Conservation (phyloP, 2,797 vertebrate species). For the Siniperca undulata region DNA sequence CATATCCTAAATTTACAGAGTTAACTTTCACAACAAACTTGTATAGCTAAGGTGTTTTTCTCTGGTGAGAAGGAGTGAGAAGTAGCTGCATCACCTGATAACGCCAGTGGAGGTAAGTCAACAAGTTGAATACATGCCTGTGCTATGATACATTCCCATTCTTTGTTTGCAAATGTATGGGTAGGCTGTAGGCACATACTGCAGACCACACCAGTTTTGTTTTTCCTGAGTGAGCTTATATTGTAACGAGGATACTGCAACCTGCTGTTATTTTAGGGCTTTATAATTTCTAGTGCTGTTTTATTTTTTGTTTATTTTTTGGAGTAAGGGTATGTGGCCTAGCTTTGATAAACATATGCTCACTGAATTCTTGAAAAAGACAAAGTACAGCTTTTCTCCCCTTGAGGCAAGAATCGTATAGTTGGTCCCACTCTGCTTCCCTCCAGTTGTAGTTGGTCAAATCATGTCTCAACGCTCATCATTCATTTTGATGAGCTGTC, state of each 20-base stretch:
- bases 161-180: constrained; percentile 67
- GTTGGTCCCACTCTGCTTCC: constrained; percentile 22
- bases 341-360: constrained; percentile 38
- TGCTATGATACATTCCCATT: constrained; percentile 61
- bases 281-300: constrained; percentile 28
- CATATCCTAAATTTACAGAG: constrained; percentile 51
- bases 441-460: constrained; percentile 54
- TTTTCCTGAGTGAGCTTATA: constrained; percentile 68
- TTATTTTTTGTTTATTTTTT: background rate
- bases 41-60: constrained; percentile 72
- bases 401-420: constrained; percentile 40
- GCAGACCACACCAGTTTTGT: constrained; percentile 69
- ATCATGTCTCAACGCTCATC: constrained; percentile 36
- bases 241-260: constrained; percentile 34
- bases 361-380: constrained; percentile 47
- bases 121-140: constrained; percentile 56
- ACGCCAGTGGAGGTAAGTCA: constrained; percentile 42
- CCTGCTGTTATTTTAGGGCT: constrained; percentile 58
- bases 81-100: constrained; percentile 59
- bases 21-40: constrained; percentile 72
- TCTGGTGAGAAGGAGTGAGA: constrained; percentile 40
- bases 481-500: constrained; percentile 69
- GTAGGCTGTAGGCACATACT: constrained; percentile 55
- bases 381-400: constrained; percentile 26
- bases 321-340: background rate